Percentiles rank a stretch among this genome's conserved stretches.
Conservation (phyloP, 1,140 invertebrate genomes). For the Zaprionus inermis region DNA sequence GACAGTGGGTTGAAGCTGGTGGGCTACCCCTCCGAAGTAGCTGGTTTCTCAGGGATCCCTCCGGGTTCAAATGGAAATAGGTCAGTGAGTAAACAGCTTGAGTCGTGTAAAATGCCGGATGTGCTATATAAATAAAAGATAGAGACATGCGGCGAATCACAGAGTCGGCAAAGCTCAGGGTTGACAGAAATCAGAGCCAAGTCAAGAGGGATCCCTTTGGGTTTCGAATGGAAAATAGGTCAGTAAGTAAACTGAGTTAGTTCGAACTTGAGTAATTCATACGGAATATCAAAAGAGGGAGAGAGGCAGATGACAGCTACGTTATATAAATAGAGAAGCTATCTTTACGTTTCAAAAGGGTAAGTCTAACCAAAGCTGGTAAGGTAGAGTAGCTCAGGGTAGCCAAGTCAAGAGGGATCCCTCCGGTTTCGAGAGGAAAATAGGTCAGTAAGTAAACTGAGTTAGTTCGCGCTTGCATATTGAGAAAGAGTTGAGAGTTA, state of each 20-base stretch:
- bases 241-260: neutral
- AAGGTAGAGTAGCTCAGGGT: too few species aligned
- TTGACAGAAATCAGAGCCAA: neutral
- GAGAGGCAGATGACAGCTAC: neutral
- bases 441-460: too few species aligned
- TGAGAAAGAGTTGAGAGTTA: too few species aligned
- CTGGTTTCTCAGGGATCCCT: neutral
- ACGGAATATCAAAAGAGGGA: neutral
- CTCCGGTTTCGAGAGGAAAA: too few species aligned
- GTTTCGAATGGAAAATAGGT: too few species aligned
- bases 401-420: too few species aligned
- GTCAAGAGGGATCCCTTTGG: neutral
- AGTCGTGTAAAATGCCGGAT: neutral
- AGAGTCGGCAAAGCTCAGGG: neutral
- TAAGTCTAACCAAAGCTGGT: too few species aligned
- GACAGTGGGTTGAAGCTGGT: neutral
- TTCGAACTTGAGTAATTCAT: too few species aligned
- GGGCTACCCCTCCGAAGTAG: too few species aligned
- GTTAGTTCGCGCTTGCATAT: too few species aligned
- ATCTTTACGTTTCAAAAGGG: too few species aligned
- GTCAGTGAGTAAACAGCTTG: neutral
- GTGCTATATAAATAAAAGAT: neutral
- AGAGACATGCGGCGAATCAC: neutral
- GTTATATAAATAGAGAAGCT: too few species aligned
- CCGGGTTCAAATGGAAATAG: neutral